phyloP scores from a whole-genome alignment of 2,888 invertebrate genomes.

The Ametastegia equiseti region DNA sequence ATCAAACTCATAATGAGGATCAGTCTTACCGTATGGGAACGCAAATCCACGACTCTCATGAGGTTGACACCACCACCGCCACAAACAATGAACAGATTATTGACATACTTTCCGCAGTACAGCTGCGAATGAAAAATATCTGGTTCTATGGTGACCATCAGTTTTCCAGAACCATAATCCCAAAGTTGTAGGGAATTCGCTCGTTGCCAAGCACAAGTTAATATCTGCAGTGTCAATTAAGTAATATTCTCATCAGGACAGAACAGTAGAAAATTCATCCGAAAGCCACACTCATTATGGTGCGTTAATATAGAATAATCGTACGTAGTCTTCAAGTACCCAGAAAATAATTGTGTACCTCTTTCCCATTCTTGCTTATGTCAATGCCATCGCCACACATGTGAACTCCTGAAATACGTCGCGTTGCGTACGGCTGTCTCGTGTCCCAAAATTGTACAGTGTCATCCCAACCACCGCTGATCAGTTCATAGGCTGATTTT shows the following conservation, averaged over 20 bases:
- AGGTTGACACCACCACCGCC: constrained; percentile 82
- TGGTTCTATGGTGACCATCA: constrained; percentile 80
- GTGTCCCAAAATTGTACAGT: constrained; percentile 84
- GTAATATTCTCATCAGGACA: background rate
- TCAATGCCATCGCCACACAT: constrained; percentile 84
- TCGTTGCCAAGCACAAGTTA: constrained; percentile 83
- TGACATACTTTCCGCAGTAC: constrained; percentile 81
- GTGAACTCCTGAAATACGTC: constrained; percentile 80
- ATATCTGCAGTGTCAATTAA: constrained; percentile 75
- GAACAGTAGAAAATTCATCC: background rate
- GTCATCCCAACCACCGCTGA: constrained; percentile 85
- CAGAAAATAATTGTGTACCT: constrained; percentile 74
- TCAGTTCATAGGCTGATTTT: constrained; percentile 81
- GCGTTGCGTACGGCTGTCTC: constrained; percentile 80
- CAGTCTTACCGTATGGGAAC: constrained; percentile 78
- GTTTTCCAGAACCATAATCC: constrained; percentile 83
- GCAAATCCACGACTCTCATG: constrained; percentile 80
- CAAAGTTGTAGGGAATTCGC: constrained; percentile 81
- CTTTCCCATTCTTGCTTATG: constrained; percentile 81
- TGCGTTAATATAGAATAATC: too few species aligned
- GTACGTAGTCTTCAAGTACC: background rate
- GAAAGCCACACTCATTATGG: background rate
- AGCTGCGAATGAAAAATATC: constrained; percentile 78
- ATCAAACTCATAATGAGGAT: too few species aligned
- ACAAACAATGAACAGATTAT: constrained; percentile 79